Evolutionary conservation across 2,113 vertebrate genomes (phyloP), one percentile per base, ranked within the genome.

Genomic region (Oryzias melastigma): DNA sequence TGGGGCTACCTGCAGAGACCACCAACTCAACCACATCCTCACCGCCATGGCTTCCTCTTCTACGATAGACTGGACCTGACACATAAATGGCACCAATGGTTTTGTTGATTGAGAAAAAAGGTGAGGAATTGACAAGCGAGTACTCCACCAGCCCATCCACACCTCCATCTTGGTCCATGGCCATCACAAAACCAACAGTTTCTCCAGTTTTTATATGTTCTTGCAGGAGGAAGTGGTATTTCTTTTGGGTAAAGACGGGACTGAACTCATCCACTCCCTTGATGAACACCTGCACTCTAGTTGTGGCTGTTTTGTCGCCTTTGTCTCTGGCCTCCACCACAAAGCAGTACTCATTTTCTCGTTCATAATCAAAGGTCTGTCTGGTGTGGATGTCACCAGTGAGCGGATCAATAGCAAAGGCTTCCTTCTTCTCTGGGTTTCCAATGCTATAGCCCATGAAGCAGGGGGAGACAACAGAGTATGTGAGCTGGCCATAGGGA

Each of bases 261-360:
- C 93, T 92, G 85, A 95, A 98, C 79, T 99, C 96, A 83, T 98
- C 96, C 65, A 78, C 78, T 10, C 95, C 95, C 57, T 94, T 92
- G 40, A 99, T 85, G 62, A 90, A 74, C 17, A 98, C 84, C 70
- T 92, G 92, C 54, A 98, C 90, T 64, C 68, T 85, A 35, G 93
- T 17, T 0, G 89, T 95, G 12, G 95, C 91, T 15, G 89, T 80
- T 29, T 81, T 91, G 19, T 91, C 89, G 1, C 94, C 94, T 84
- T 90, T 94, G 83, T 98, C 95, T 85, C 89, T 91, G 56, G 94
- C 96, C 80, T 97, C 94, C 47, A 95, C 90, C 7, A 91, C 58
- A 52, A 98, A 85, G 71, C 94, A 97, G 73, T 94, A 94, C 25
- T 89, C 88, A 2, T 65, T 87, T 51, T 91, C 88, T 14, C 80